Conservation (phyloP, 2,888 invertebrate genomes). For the Geotrupes spiniger region DNA sequence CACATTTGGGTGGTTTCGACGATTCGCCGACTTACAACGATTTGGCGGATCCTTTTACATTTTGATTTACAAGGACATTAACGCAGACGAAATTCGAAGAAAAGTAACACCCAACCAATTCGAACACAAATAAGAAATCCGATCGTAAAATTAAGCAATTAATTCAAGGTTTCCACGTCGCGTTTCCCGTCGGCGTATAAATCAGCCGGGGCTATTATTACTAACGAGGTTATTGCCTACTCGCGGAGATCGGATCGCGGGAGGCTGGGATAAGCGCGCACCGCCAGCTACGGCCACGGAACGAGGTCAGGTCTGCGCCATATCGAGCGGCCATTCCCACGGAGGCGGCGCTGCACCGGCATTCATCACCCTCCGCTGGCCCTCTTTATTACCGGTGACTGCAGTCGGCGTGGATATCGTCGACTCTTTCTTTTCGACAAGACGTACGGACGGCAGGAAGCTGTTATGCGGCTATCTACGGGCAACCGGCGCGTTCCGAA, state of each 20-base stretch:
- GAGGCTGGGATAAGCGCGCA: conserved; percentile 25
- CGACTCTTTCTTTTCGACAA: conserved; percentile 26
- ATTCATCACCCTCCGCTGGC: conserved; percentile 28
- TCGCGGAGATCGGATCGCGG: conserved; percentile 19
- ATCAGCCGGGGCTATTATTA: conserved; percentile 32
- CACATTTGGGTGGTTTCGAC: too few species aligned
- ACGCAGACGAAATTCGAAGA: too few species aligned
- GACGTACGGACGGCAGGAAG: conserved; percentile 27
- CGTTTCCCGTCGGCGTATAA: conserved; percentile 26
- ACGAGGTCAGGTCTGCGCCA: conserved; percentile 37
- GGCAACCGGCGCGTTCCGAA: conserved; percentile 26
- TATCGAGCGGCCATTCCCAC: conserved; percentile 36
- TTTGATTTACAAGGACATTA: too few species aligned
- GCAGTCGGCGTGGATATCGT: conserved; percentile 25
- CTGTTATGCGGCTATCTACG: conserved; percentile 26
- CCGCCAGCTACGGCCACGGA: conserved; percentile 25
- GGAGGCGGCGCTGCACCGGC: conserved; percentile 29
- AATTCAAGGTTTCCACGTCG: conserved; percentile 22
- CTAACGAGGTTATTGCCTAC: conserved; percentile 35
- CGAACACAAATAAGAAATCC: too few species aligned
- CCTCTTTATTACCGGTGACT: conserved; percentile 30
- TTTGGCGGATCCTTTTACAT: too few species aligned
- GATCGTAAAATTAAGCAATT: conserved; percentile 24
- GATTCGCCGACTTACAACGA: too few species aligned
- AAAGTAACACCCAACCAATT: too few species aligned